Evolutionary conservation across 2,888 invertebrate genomes (phyloP), one percentile per base, ranked within the genome.

Genomic region (Leptinotarsa peninsularis): DNA sequence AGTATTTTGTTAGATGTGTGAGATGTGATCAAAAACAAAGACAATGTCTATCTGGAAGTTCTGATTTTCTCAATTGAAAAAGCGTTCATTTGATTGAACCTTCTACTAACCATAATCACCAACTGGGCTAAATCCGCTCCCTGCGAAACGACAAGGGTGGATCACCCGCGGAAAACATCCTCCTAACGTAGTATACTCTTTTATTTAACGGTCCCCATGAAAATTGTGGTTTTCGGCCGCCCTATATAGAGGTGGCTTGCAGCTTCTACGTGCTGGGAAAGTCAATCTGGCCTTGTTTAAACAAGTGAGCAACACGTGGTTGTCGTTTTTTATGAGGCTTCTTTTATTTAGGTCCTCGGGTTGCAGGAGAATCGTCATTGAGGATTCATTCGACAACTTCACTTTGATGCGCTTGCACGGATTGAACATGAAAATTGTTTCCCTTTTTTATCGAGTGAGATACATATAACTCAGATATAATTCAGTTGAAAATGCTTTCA

Each of bases 251-350:
- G 81, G 79, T 81, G 78, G 80, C 80, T 78, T 76, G 76, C 77
- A 78, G 77, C 71, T 73, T 76, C 79, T 78, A 83, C 84, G 84
- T 84, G 83, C 70, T 75, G 21, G 74, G 82, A 82, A 82, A 82
- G 76, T 80, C 76, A 83, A 83, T 76, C 66, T 72, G 75, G 56
- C 72, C 71, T 74, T 75, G 73, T 76, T 76, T 80, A 70, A 77
- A 78, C 82, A 80, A 80, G 76, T 75, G 75, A 79, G 82, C 83
- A 83, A 83, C 83, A 83, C 77, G 83, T 84, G 82, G 82, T 76
- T 58, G 58, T 23, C 27, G 23, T 58, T 58, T 54, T 54, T 58
- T 58, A 58, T 58, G 58, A 23, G 23, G 14, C 21, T 58, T 23
- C 58, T 58, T 58, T 23, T 58, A 58, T 58, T 23, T 15, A 58